Evolutionary conservation across 2,797 vertebrate genomes (phyloP), one percentile per base, ranked within the genome.

Genomic region (Varecia variegata): DNA sequence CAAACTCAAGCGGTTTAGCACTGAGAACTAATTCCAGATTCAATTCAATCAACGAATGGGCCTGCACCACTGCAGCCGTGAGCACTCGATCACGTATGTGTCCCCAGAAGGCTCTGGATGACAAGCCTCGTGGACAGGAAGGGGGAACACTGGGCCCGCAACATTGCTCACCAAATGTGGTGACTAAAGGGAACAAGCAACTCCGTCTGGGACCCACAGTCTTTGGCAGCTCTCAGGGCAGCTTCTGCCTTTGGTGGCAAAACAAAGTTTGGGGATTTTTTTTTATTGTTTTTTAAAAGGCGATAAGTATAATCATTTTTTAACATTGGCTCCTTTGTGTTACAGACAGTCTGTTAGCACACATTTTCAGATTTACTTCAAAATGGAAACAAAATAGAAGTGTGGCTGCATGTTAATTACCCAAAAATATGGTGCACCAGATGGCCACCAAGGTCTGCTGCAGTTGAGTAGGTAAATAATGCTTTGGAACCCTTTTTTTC

Each of bases 401-500:
- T 96, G 93, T 96, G 93, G 91, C 67, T 97, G 92, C 95, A 97
- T 98, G 91, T 93, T 97, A 98, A 98, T 98, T 97, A 98, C 94
- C 90, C 96, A 67, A 92, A 97, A 98, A 97, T 95, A 97, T 97
- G 97, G 96, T 47, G 38, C 15, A 92, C 96, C 97, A 98, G 97
- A 98, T 98, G 97, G 97, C 91, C 76, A 91, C 84, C 84, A 93
- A 96, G 96, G 96, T 96, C 96, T 96, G 96, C 93, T 96, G 88
- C 96, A 85, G 73, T 88, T 81, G 74, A 89, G 38, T 88, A 97
- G 97, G 97, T 97, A 97, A 97, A 97, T 96, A 97, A 89, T 88
- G 77, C 67, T 82, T 97, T 80, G 45, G n/a, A 89, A 91, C 21
- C 45, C 18, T 84, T 96, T 97, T 96, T 93, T 95, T 60, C 56